Base-by-base conservation (phyloP, 2,113 vertebrate genomes). In the Dromas ardeola region DNA sequence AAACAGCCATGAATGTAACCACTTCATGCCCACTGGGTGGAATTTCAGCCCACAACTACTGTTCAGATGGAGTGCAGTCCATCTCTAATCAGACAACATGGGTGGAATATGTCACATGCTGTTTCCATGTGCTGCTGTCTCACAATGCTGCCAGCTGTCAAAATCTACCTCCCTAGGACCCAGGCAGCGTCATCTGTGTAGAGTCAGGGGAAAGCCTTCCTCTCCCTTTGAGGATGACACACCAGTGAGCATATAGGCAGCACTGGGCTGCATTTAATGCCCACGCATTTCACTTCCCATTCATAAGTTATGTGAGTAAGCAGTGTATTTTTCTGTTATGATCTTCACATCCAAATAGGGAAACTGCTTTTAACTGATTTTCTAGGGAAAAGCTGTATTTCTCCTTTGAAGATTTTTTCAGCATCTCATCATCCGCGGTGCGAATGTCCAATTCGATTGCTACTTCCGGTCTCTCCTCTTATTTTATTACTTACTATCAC, bases 1-100 rank as follows among this genome's bases (percentile, higher is more conserved):
- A 43, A 62, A 15, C 14, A 66, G 38, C 27, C 0, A 0, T 86
- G 80, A 17, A 7, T 6, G 22, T 17, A 50, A 50, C 17, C 22
- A 32, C 49, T 55, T 92, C n/a, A 38, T 2, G 2, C 36, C 26
- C 77, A 34, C 8, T 40, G 50, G 13, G 11, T 42, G 34, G 55
- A 84, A 69, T 69, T 58, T 61, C 58, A 23, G 19, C 7, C 17
- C 45, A 6, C 21, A 43, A 14, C 1, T 11, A 3, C 42, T 36
- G 8, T 67, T 67, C 21, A 25, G 15, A 49, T 49, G 61, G 50
- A 38, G 22, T 22, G 9, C 15, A 25, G 34, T 11, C 50, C 52
- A 4, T 49, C 38, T 58, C 0, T 0, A 5, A 2, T 36, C 9
- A 20, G 47, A 9, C 8, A 15, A 14, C 11, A 21, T 4, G 13